Percentiles rank a stretch among this genome's conserved stretches.
Conservation (phyloP, 1,140 invertebrate genomes). For the Cydia pomonella region DNA sequence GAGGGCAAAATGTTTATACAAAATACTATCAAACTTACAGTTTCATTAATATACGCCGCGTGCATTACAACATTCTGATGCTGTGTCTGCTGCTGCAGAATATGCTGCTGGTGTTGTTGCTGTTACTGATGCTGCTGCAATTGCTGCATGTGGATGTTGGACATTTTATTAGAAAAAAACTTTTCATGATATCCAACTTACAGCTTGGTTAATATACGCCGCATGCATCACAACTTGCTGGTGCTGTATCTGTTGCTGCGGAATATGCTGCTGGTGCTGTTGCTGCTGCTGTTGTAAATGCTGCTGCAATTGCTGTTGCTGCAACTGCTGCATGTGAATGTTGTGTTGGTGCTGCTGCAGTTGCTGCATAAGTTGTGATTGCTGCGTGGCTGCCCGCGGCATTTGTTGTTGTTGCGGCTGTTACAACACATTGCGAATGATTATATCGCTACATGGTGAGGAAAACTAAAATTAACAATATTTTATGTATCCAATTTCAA, state of each 20-base stretch:
- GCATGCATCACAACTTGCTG: constrained; percentile 75
- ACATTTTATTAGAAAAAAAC: no score
- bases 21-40: no score
- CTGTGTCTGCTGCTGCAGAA: no score
- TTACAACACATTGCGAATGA: constrained; percentile 35
- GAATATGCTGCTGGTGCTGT: constrained; percentile 53
- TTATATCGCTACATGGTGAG: no score
- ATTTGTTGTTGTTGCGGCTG: constrained; percentile 56
- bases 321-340: constrained; percentile 51
- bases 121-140: no score
- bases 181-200: constrained; percentile 42
- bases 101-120: no score
- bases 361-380: constrained; percentile 68
- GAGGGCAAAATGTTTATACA: no score
- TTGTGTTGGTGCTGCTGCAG: constrained; percentile 69
- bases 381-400: constrained; percentile 49
- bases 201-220: constrained; percentile 70
- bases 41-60: no score
- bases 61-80: no score
- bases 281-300: constrained; percentile 43
- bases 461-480: no score
- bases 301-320: constrained; percentile 56
- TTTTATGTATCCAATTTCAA: no score
- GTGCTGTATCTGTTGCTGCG: constrained; percentile 53
- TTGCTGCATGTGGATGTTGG: no score